Base-by-base conservation (phyloP, 2,797 vertebrate genomes). In the Coccyzus lansbergi region DNA sequence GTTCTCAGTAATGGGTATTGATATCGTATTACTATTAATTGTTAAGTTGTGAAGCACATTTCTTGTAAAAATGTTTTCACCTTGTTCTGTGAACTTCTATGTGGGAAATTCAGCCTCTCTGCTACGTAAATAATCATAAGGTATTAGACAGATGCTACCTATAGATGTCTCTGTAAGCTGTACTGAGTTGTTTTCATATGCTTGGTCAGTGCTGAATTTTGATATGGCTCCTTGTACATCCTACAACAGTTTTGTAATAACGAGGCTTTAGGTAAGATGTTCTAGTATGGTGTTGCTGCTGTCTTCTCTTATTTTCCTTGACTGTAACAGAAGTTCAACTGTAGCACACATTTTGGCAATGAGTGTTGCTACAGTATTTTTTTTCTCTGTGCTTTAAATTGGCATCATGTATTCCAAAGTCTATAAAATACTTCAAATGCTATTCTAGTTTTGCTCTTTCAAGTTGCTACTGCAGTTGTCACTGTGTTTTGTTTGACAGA, bases 91-190 rank as follows among this genome's bases (percentile, higher is more conserved):
- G 49, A 34, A 94, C 96, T 94, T 87, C 88, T 93, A 21, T 67
- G 44, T 94, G 83, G 80, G 88, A 95, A 96, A 93, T 96, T 92
- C 94, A 95, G 88, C 76, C 62, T 91, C 92, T 86, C 36, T 79
- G 59, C 87, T 83, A 46, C 6, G 12, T 92, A 86, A 93, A 94
- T 97, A 94, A 96, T 96, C 93, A 76, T 24, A 60, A 84, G 70
- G 44, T 93, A 40, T 92, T 74, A 90, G 86, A 18, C 53, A 68
- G 77, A 17, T 44, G 7, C 60, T 92, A 92, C 94, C 86, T 87
- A 92, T 91, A 96, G 95, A 92, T 86, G 87, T 96, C 91, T 91
- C 79, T 93, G 83, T 70, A 33, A 90, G 83, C 83, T 83, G 71
- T 94, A 53, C 34, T 0, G 15, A 83, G 64, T 28, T 87, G 25